phyloP scores from a whole-genome alignment of 2,797 vertebrate species.

The Poecilia velifera region DNA sequence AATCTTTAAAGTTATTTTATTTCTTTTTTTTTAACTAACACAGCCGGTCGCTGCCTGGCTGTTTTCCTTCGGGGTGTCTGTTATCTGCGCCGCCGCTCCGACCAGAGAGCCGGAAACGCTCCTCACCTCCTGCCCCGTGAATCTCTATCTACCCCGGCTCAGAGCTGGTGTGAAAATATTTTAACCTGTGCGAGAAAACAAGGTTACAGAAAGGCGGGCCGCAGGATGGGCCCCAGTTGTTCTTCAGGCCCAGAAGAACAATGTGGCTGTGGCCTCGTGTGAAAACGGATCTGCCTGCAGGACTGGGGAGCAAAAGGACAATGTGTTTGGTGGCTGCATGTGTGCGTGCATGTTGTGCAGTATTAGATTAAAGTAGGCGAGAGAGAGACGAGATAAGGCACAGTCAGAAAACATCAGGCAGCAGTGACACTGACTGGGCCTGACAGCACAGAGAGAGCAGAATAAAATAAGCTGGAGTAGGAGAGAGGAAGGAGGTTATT shows the following conservation, averaged over 20 bases:
- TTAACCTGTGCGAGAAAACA: constrained; percentile 65
- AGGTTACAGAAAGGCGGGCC: constrained; percentile 56
- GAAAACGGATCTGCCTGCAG: constrained; percentile 39
- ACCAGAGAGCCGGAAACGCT: constrained; percentile 55
- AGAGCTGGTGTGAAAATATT: constrained; percentile 69
- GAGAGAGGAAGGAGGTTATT: constrained; percentile 33
- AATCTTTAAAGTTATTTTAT: constrained; percentile 9
- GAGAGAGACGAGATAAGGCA: constrained; percentile 14
- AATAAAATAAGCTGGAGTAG: constrained; percentile 45
- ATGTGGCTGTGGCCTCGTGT: constrained; percentile 31
- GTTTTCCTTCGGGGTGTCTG: constrained; percentile 48
- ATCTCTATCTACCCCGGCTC: constrained; percentile 61
- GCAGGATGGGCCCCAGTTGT: constrained; percentile 65
- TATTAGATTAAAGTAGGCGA: constrained; percentile 12
- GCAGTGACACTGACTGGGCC: constrained; percentile 45
- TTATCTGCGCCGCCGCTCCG: constrained; percentile 52
- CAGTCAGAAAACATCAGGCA: constrained; percentile 51
- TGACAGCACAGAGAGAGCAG: constrained; percentile 40
- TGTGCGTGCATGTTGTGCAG: constrained; percentile 2
- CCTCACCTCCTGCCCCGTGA: constrained; percentile 54
- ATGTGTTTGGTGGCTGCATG: neutral
- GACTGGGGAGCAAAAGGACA: constrained; percentile 22
- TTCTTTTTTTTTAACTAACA: constrained; percentile 25
- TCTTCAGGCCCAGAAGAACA: constrained; percentile 65
- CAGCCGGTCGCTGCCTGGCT: constrained; percentile 41